Percentiles rank a stretch among this genome's conserved stretches.
These are phyloP conservation scores for Rutpela maculata DNA, from an alignment of 2,888 invertebrate species.

Conservation along the genomic window DNA sequence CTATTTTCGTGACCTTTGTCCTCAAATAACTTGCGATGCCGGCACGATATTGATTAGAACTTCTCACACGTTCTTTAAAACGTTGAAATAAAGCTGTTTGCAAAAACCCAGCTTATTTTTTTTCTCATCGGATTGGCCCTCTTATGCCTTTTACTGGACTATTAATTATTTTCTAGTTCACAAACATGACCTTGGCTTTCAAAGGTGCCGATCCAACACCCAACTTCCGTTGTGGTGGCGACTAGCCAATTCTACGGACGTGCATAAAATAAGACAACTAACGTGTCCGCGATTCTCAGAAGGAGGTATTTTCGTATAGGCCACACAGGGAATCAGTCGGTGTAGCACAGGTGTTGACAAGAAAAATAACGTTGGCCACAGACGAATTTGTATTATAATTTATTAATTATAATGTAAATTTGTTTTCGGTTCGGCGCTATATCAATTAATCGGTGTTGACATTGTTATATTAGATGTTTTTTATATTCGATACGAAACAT, in stretches of 20 bases:
- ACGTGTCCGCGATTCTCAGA: slow-evolving; percentile 55
- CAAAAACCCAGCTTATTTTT: too few species aligned
- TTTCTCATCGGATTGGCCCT: too few species aligned
- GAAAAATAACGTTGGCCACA: slow-evolving; percentile 3
- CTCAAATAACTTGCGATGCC: too few species aligned
- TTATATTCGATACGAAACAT: background rate
- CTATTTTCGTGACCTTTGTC: too few species aligned
- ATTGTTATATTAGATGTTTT: background rate
- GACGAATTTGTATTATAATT: slow-evolving; percentile 21
- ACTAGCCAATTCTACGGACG: slow-evolving; percentile 56
- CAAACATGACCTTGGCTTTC: slow-evolving; percentile 40
- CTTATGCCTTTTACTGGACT: too few species aligned
- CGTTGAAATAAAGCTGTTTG: too few species aligned
- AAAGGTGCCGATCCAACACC: slow-evolving; percentile 45
- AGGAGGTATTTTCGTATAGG: slow-evolving; percentile 54
- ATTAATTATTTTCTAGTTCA: slow-evolving; percentile 34
- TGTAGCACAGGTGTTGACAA: slow-evolving; percentile 37
- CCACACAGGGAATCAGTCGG: slow-evolving; percentile 46
- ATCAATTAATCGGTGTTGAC: slow-evolving; percentile 7
- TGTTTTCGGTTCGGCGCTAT: background rate
- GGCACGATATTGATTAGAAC: too few species aligned
- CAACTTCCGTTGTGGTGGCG: slow-evolving; percentile 59
- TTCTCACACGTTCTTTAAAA: too few species aligned
- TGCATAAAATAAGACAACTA: slow-evolving; percentile 55
- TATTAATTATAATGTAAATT: slow-evolving; percentile 13